These are phyloP conservation scores for Platypus cylindrus DNA, from an alignment of 2,888 invertebrate genomes.

Conservation along the genomic window DNA sequence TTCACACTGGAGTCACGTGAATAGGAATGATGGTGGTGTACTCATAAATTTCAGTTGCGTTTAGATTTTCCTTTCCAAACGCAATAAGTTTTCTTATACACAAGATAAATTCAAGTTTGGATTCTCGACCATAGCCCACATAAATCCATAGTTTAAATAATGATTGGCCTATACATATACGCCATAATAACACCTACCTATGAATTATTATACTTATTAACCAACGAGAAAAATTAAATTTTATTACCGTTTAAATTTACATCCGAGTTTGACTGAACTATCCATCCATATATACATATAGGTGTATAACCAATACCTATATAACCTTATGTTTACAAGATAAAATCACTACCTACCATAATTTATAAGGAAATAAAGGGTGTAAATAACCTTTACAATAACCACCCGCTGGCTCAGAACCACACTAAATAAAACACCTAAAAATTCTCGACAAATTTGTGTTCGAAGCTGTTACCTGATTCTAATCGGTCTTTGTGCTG, in stretches of 20 bases:
- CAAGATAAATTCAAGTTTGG: too few relatives aligned
- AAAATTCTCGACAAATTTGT: slow-evolving; percentile 33
- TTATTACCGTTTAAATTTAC: slow-evolving; percentile 13
- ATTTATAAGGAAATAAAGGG: slow-evolving; percentile 33
- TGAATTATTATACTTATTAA: too few relatives aligned
- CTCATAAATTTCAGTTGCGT: too few relatives aligned
- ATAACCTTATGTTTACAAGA: slow-evolving; percentile 13
- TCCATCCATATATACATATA: too few relatives aligned
- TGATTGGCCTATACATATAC: too few relatives aligned
- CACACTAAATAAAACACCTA: slow-evolving; percentile 29
- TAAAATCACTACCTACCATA: slow-evolving; percentile 25
- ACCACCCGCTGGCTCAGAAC: slow-evolving; percentile 28
- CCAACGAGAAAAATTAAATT: slow-evolving; percentile 13
- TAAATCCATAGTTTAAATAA: too few relatives aligned
- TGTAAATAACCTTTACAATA: slow-evolving; percentile 34
- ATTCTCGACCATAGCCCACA: too few relatives aligned
- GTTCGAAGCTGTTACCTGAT: slow-evolving; percentile 27
- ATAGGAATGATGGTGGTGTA: too few relatives aligned
- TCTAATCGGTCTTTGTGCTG: slow-evolving; percentile 27
- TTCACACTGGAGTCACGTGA: too few relatives aligned
- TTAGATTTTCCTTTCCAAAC: too few relatives aligned
- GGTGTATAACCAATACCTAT: neutral
- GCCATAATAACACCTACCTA: too few relatives aligned
- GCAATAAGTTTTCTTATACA: too few relatives aligned
- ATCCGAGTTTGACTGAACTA: slow-evolving; percentile 9